Evolutionary conservation across 2,113 vertebrate species (phyloP).

Genomic region (Phyllostomus hastatus): DNA sequence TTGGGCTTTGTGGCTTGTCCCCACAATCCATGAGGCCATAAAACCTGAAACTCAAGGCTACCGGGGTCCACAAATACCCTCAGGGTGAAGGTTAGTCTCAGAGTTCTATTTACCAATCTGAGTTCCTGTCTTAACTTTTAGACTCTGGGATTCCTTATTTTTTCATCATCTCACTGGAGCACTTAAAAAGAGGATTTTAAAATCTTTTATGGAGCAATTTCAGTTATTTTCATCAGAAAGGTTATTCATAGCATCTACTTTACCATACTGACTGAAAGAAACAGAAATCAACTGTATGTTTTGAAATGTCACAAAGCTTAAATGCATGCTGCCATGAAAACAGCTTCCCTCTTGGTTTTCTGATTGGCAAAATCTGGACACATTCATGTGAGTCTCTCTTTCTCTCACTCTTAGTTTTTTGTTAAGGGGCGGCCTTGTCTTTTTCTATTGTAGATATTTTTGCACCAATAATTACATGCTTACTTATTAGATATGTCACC

Average conservation of each 20-base stretch:
- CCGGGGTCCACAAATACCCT: neutral
- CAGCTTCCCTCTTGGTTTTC: neutral
- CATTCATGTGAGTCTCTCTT: neutral
- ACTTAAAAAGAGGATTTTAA: constrained; percentile 5
- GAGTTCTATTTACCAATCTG: neutral
- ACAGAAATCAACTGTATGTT: neutral
- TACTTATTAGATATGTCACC: neutral
- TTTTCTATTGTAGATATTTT: neutral
- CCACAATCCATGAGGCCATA: neutral
- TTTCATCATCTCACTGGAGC: neutral
- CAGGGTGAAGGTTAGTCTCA: neutral
- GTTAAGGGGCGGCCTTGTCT: neutral
- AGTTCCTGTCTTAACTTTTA: constrained; percentile 31
- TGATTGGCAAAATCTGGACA: neutral
- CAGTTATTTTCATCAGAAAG: neutral
- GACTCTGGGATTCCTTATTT: neutral
- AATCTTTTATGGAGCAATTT: constrained; percentile 7
- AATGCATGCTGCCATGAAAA: neutral
- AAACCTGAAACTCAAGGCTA: constrained; percentile 24
- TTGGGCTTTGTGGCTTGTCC: neutral
- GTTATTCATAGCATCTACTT: neutral
- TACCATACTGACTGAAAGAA: neutral
- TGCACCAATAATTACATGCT: neutral
- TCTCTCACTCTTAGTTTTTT: neutral
- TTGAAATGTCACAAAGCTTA: neutral